phyloP scores from a whole-genome alignment of 1,140 invertebrate species.

The Fopius arisanus region DNA sequence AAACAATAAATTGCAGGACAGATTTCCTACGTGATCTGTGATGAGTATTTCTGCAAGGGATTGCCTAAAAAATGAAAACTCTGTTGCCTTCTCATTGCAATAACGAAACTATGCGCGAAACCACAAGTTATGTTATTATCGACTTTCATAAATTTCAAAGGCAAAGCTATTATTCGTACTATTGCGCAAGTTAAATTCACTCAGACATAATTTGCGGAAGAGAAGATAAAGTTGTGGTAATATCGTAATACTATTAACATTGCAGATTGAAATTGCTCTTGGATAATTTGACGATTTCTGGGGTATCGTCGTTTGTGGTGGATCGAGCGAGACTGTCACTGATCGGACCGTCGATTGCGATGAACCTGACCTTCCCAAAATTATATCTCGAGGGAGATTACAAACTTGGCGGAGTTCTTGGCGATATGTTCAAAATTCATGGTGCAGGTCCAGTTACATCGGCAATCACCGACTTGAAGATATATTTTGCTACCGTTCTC shows the following conservation, averaged over 20 bases:
- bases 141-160: constrained; percentile 2
- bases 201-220: neutral
- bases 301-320: constrained; percentile 52
- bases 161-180: neutral
- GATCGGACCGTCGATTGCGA: constrained; percentile 53
- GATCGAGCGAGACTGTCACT: constrained; percentile 54
- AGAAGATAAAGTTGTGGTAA: constrained; percentile 4
- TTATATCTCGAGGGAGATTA: constrained; percentile 50
- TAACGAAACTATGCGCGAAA: neutral
- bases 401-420: constrained; percentile 53
- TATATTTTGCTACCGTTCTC: constrained; percentile 53
- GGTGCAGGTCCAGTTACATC: constrained; percentile 50
- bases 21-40: too few species aligned
- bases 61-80: too few species aligned
- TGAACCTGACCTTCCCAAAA: constrained; percentile 52
- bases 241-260: constrained; percentile 15
- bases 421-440: constrained; percentile 43
- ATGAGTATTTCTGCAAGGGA: too few species aligned
- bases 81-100: neutral
- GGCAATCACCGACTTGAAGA: constrained; percentile 45
- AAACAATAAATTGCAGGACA: too few species aligned
- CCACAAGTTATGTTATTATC: neutral
- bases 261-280: constrained; percentile 47
- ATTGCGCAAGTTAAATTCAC: neutral
- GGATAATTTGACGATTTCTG: constrained; percentile 44